These are phyloP conservation scores for Dolichotis patagonum DNA, from an alignment of 2,113 vertebrate genomes.

Conservation along the genomic window DNA sequence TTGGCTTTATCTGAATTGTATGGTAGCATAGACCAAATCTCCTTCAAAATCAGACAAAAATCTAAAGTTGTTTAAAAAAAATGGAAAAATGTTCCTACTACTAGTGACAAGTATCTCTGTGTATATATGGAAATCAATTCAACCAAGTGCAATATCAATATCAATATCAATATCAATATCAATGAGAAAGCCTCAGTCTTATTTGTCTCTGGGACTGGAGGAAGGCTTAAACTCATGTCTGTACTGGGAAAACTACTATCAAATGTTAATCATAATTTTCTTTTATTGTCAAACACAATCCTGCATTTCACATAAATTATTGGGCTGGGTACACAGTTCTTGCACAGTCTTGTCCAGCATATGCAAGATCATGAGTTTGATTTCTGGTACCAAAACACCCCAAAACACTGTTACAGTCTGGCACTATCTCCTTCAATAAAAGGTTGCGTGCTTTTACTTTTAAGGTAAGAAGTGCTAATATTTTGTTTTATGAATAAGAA, in stretches of 20 bases:
- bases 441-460: not conserved
- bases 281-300: not conserved
- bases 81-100: not conserved
- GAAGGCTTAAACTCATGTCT: not conserved
- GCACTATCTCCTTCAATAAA: conserved; percentile 22
- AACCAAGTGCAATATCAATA: not conserved
- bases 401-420: not conserved
- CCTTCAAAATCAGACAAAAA: not conserved
- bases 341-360: too few relatives aligned
- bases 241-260: not conserved
- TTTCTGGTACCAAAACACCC: too few relatives aligned
- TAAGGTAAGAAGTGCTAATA: conserved; percentile 18
- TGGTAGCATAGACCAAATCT: not conserved
- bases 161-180: not conserved
- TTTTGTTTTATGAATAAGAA: conserved; percentile 39
- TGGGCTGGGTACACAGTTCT: too few relatives aligned
- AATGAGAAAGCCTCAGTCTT: not conserved
- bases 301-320: conserved; percentile 28
- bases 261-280: not conserved
- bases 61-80: conserved; percentile 2
- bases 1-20: not conserved
- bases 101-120: not conserved
- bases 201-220: not conserved
- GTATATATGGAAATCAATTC: not conserved
- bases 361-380: too few relatives aligned